phyloP scores from a whole-genome alignment of 2,797 vertebrate species.

The Merluccius polli region DNA sequence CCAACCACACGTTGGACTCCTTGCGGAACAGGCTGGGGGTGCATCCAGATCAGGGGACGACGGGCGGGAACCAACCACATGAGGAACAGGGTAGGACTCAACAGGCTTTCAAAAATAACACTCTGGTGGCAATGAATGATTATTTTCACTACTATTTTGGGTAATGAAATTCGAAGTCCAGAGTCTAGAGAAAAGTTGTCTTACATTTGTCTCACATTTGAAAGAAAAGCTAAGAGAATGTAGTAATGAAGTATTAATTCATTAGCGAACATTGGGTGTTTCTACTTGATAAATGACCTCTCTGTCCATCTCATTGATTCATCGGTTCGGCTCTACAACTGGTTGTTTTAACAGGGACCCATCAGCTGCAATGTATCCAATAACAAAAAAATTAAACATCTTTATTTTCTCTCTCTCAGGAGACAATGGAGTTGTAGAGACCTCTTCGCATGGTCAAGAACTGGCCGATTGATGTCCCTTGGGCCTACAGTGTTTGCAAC shows the following conservation, averaged over 20 bases:
- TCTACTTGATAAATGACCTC: background rate
- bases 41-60: background rate
- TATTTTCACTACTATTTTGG: background rate
- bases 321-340: background rate
- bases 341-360: background rate
- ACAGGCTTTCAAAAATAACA: background rate
- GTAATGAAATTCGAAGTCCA: background rate
- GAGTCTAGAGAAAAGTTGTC: no score
- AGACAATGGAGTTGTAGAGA: background rate
- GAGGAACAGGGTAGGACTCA: conserved; percentile 26
- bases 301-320: background rate
- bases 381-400: background rate
- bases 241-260: no score
- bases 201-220: no score
- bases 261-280: background rate
- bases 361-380: background rate
- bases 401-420: background rate
- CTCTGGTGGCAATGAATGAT: background rate
- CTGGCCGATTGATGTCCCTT: background rate
- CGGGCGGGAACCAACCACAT: background rate
- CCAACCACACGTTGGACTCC: conserved; percentile 73
- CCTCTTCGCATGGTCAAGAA: background rate
- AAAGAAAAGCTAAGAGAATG: no score
- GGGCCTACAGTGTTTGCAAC: background rate
- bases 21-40: conserved; percentile 57